phyloP scores from a whole-genome alignment of 2,888 invertebrate genomes.

The Pyralis farinalis region DNA sequence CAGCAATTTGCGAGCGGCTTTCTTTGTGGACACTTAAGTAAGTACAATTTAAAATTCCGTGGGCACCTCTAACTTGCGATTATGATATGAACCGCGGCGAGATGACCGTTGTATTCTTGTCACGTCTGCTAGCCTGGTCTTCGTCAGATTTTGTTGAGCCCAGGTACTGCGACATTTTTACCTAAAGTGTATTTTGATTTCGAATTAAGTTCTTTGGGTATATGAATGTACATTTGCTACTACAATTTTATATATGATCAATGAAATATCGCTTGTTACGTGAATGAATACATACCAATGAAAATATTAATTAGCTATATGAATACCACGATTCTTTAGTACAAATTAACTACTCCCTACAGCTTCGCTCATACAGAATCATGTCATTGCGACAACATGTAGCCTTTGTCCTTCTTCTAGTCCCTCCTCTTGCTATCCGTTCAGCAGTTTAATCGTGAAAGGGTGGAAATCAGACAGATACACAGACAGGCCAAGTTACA shows the following conservation, averaged over 20 bases:
- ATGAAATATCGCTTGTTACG: no score
- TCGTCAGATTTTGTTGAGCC: slow-evolving; percentile 54
- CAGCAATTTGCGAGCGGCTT: slow-evolving; percentile 22
- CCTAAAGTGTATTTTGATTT: slow-evolving; percentile 4
- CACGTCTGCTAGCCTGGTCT: slow-evolving; percentile 54
- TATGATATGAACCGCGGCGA: slow-evolving; percentile 52
- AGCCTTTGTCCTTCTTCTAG: no score
- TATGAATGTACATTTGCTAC: neutral
- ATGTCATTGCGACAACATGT: no score
- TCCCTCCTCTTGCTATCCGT: no score
- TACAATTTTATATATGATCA: neutral
- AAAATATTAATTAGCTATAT: no score
- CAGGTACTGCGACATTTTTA: slow-evolving; percentile 30
- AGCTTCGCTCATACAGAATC: no score
- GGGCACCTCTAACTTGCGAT: slow-evolving; percentile 44
- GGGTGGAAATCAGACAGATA: no score
- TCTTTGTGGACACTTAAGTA: slow-evolving; percentile 33
- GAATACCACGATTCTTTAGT: no score
- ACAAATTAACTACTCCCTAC: no score
- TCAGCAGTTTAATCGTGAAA: no score
- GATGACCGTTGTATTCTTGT: slow-evolving; percentile 49
- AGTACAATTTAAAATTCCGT: slow-evolving; percentile 59
- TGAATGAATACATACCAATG: no score
- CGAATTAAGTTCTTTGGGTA: neutral
- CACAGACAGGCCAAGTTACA: no score